Evolutionary conservation across 2,113 vertebrate genomes (phyloP).

Genomic region (Mellivora capensis): DNA sequence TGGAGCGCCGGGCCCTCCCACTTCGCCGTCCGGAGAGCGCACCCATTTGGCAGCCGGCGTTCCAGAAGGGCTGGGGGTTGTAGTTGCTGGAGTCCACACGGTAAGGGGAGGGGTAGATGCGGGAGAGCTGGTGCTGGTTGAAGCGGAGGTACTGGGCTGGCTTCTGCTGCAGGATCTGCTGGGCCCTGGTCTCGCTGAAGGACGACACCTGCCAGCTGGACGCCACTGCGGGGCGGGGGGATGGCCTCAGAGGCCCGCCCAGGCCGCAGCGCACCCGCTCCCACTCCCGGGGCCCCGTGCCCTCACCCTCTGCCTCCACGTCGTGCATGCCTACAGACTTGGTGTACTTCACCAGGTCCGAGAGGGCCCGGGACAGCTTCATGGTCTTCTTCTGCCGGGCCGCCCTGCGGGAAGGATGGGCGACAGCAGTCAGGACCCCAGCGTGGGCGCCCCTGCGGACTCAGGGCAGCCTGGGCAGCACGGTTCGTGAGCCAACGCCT

Average conservation of each 20-base stretch:
- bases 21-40: not conserved
- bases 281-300: accelerated
- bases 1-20: accelerated
- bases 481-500: accelerated
- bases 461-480: not conserved
- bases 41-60: slow-evolving; percentile 96
- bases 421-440: not conserved
- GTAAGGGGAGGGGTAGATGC: slow-evolving; percentile 97
- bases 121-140: slow-evolving; percentile 96
- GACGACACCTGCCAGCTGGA: slow-evolving; percentile 97
- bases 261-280: accelerated
- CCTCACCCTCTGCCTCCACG: slow-evolving; percentile 91
- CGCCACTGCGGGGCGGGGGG: slow-evolving; percentile 69
- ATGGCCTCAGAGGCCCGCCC: accelerated
- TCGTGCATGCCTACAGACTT: slow-evolving; percentile 94
- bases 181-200: slow-evolving; percentile 96
- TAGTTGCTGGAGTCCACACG: slow-evolving; percentile 98
- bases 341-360: slow-evolving; percentile 97
- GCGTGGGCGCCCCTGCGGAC: not conserved
- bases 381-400: slow-evolving; percentile 94
- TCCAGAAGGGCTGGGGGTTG: slow-evolving; percentile 99
- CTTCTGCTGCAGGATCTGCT: slow-evolving; percentile 96
- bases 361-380: slow-evolving; percentile 96
- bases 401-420: slow-evolving; percentile 49
- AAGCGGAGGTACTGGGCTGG: slow-evolving; percentile 88